These are phyloP conservation scores for Drosophila punjabiensis DNA, from an alignment of 1,140 invertebrate species.

Conservation along the genomic window DNA sequence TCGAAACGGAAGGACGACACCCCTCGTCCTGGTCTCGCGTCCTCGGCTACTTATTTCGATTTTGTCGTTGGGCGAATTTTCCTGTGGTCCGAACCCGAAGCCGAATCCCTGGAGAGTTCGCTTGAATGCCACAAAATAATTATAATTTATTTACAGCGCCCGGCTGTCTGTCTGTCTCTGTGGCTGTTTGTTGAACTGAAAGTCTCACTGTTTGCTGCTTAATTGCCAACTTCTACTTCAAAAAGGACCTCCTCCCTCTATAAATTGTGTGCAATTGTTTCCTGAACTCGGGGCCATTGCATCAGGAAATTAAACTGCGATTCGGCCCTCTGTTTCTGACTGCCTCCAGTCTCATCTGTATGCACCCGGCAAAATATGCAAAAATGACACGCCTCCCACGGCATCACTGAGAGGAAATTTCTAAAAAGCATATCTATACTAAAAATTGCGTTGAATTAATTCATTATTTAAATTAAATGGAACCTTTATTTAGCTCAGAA, in stretches of 20 bases:
- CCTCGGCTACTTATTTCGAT: constrained; percentile 30
- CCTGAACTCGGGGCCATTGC: constrained; percentile 59
- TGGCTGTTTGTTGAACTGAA: constrained; percentile 40
- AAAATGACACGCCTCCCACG: constrained; percentile 43
- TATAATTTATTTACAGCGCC: constrained; percentile 76
- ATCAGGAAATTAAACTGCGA: constrained; percentile 54
- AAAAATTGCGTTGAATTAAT: not conserved
- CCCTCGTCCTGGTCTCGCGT: constrained; percentile 15
- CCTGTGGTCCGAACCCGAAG: constrained; percentile 32
- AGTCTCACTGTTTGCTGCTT: constrained; percentile 58
- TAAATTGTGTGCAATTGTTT: constrained; percentile 75
- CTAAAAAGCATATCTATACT: not conserved
- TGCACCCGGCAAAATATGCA: constrained; percentile 68
- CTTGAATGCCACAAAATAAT: constrained; percentile 49
- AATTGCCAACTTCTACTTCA: constrained; percentile 66
- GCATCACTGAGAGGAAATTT: constrained; percentile 9
- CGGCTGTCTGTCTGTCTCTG: constrained; percentile 36
- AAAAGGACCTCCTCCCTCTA: constrained; percentile 23
- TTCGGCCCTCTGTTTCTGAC: constrained; percentile 21
- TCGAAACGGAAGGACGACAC: constrained; percentile 20
- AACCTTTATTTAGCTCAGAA: too few relatives aligned
- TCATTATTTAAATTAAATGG: not conserved
- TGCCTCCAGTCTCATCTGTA: constrained; percentile 56
- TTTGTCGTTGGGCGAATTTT: constrained; percentile 62
- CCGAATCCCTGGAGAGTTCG: constrained; percentile 39